Base-by-base conservation (phyloP, 30 jellyfish, hydroid and myxozoan genomes). In the Turritopsis dohrnii region DNA sequence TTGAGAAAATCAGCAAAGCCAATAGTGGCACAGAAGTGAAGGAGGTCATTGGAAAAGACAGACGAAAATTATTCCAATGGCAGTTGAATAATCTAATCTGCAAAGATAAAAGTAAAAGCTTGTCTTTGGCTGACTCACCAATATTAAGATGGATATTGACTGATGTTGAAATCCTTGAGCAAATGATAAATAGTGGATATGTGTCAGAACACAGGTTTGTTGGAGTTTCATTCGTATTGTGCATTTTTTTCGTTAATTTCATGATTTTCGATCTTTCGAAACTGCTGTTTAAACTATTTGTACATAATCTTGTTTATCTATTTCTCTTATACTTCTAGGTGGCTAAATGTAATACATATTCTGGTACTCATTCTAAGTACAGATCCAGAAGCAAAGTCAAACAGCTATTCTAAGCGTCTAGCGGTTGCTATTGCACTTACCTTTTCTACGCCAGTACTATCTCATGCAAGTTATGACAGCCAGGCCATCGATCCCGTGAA, bases 381-480 rank as follows among this genome's bases (percentile, higher is more conserved):
- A 16, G 89, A 83, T 54, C 29, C 84, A 53, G 76, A 29, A 21
- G 84, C 84, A 31, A 71, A 21, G 1, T 3, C 60, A 29, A 81
- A 79, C 29, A 21, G 29, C 17, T 83, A 52, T 54, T 29, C 24
- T 21, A 18, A 4, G 19, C 84, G 89, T 21, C 79, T 83, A 1
- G 84, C 89, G 22, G 89, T 72, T 69, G 89, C 89, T 20, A 75
- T 83, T 1, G 76, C 89, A 1, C 22, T 83, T 29, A 71, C 89
- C 7, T 83, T 83, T 65, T 83, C 89, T 16, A 71, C 89, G 20
- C 79, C 84, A 7, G 89, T 83, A 30, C 52, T 29, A 8, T 83
- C 89, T 18, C 74, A 69, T 17, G 89, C 89, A 7, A 76, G 76
- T 20, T 81, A 52, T 23, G 80, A 29, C 21, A 5, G 29, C 28